Evolutionary conservation across 2,888 invertebrate species (phyloP).

Genomic region (Eristalis arbustorum): DNA sequence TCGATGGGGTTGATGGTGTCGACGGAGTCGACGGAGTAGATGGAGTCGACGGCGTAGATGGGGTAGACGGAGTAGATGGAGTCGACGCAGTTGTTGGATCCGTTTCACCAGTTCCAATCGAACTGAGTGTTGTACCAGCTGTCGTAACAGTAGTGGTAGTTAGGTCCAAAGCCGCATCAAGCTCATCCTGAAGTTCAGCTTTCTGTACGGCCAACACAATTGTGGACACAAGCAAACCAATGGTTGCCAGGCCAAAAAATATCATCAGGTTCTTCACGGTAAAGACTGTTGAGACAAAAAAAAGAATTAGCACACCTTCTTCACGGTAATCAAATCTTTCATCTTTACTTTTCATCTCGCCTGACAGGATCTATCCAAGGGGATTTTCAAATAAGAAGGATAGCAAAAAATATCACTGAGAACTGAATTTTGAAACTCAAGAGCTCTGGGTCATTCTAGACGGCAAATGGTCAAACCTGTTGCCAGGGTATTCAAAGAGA

Average conservation of each 20-base stretch:
- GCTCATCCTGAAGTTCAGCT: constrained; percentile 74
- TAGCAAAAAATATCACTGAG: background rate
- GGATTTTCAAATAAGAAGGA: background rate
- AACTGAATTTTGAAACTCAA: background rate
- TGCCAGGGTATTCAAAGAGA: constrained; percentile 11
- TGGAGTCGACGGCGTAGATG: constrained; percentile 40
- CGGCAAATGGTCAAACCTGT: constrained; percentile 11
- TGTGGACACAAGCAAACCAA: constrained; percentile 81
- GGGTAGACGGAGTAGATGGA: background rate
- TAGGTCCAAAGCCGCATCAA: constrained; percentile 74
- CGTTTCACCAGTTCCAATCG: background rate
- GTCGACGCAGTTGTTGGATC: background rate
- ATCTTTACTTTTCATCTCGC: constrained; percentile 42
- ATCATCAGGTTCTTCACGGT: constrained; percentile 76
- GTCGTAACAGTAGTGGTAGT: constrained; percentile 39
- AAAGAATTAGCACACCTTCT: background rate
- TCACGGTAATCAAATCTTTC: background rate
- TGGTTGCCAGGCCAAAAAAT: constrained; percentile 75
- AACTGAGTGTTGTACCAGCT: background rate
- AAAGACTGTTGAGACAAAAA: constrained; percentile 71
- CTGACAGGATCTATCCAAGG: background rate
- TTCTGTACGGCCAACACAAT: constrained; percentile 81
- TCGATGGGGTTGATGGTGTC: background rate
- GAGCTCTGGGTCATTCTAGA: constrained; percentile 39
- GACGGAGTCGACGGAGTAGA: background rate